A percentile compares a stretch with the other conserved stretches of the same genome.
phyloP scores from a whole-genome alignment of 2,113 vertebrate genomes.

The Ardeotis arabs region DNA sequence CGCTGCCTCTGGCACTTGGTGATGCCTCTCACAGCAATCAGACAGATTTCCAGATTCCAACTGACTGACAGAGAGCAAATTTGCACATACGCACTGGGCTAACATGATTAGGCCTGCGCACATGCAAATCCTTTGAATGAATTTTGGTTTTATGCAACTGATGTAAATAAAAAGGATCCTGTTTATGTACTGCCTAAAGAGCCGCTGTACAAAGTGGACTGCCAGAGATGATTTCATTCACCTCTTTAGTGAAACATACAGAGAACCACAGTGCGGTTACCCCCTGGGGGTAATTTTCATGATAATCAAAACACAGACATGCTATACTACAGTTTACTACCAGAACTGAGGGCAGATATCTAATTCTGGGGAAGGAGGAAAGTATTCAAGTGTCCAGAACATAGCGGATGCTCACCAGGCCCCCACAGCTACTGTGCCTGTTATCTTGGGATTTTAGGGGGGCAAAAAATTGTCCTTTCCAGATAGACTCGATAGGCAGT shows the following conservation, averaged over 20 bases:
- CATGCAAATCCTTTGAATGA: constrained; percentile 52
- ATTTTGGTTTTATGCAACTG: constrained; percentile 43
- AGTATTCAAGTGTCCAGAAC: background rate
- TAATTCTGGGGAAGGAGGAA: background rate
- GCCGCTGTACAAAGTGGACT: background rate
- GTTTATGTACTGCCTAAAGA: constrained; percentile 29
- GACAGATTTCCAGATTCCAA: constrained; percentile 45
- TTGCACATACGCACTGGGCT: constrained; percentile 21
- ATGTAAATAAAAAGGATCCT: constrained; percentile 51
- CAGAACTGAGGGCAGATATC: background rate
- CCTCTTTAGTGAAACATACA: constrained; percentile 5
- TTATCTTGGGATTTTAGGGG: background rate
- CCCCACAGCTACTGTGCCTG: background rate
- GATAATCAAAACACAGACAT: constrained; percentile 16
- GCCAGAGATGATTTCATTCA: constrained; percentile 51
- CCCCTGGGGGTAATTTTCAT: constrained; percentile 25
- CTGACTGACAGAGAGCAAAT: constrained; percentile 1
- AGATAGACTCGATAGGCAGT: background rate
- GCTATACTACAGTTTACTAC: background rate
- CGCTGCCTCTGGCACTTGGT: background rate
- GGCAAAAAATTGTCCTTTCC: background rate
- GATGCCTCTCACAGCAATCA: background rate
- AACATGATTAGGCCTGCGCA: constrained; percentile 47
- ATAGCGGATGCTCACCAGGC: background rate
- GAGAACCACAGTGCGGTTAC: background rate